phyloP scores from a whole-genome alignment of 2,888 invertebrate species.

The Diogma glabrata region DNA sequence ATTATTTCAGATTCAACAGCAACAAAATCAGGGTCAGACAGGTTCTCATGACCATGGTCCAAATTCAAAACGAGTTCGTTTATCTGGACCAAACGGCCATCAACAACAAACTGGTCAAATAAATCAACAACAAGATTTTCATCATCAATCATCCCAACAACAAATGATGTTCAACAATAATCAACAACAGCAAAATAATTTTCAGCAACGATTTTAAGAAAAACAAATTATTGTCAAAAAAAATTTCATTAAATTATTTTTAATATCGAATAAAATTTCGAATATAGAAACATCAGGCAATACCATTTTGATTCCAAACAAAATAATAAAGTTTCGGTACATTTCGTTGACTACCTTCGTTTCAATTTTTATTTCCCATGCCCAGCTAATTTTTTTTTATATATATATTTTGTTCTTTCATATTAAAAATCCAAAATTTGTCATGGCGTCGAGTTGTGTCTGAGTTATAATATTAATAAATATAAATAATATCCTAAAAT shows the following conservation, averaged over 20 bases:
- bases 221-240: background rate
- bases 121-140: constrained; percentile 27
- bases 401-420: constrained; percentile 5
- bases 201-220: constrained; percentile 52
- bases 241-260: no score
- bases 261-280: no score
- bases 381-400: constrained; percentile 9
- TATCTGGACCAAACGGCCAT: constrained; percentile 41
- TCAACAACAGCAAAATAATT: constrained; percentile 53
- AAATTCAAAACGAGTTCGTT: constrained; percentile 51
- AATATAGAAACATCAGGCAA: constrained; percentile 5
- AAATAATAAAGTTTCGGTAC: constrained; percentile 7
- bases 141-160: constrained; percentile 46
- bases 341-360: constrained; percentile 1
- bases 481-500: no score
- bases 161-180: constrained; percentile 58
- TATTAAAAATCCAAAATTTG: constrained; percentile 17
- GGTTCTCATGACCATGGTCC: constrained; percentile 42
- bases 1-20: constrained; percentile 14
- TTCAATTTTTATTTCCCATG: constrained; percentile 6
- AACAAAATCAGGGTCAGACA: constrained; percentile 33
- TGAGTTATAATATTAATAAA: no score
- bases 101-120: constrained; percentile 33
- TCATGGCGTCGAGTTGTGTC: constrained; percentile 20
- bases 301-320: constrained; percentile 3